Conservation (phyloP, 2,888 invertebrate genomes). For the Heliconius ismenius region DNA sequence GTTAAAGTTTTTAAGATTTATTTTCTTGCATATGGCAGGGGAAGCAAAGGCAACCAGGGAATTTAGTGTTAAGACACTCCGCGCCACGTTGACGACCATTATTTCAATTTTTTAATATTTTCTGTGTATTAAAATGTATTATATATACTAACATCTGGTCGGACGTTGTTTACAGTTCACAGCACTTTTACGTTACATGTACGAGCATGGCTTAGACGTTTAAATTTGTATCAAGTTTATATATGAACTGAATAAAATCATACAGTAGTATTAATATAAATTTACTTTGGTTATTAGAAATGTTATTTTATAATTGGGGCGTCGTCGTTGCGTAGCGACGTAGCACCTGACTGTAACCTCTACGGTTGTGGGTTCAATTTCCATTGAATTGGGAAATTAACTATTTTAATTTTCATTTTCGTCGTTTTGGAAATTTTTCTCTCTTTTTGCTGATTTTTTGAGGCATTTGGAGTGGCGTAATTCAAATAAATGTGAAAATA, state of each 20-base stretch:
- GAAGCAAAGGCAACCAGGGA: no score
- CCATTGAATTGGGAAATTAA: no score
- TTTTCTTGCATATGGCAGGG: no score
- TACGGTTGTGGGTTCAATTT: no score
- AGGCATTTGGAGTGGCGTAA: not conserved
- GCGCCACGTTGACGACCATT: no score
- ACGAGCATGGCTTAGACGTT: slow-evolving; percentile 9
- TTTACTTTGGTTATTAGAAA: not conserved
- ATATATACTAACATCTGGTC: not conserved
- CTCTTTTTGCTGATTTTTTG: not conserved
- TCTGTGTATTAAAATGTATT: slow-evolving; percentile 2
- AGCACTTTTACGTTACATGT: not conserved
- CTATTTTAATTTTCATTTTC: not conserved
- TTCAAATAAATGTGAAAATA: not conserved
- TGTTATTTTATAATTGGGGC: no score
- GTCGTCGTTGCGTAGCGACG: no score
- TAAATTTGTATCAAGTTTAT: slow-evolving; percentile 10
- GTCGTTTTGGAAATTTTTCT: not conserved
- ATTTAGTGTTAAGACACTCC: no score
- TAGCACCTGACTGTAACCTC: not conserved
- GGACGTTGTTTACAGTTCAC: slow-evolving; percentile 12
- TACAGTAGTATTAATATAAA: not conserved
- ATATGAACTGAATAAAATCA: not conserved
- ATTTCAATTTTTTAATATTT: not conserved
- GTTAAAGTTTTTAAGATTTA: no score